phyloP scores from a whole-genome alignment of 2,113 vertebrate genomes.

The Casuarius casuarius region DNA sequence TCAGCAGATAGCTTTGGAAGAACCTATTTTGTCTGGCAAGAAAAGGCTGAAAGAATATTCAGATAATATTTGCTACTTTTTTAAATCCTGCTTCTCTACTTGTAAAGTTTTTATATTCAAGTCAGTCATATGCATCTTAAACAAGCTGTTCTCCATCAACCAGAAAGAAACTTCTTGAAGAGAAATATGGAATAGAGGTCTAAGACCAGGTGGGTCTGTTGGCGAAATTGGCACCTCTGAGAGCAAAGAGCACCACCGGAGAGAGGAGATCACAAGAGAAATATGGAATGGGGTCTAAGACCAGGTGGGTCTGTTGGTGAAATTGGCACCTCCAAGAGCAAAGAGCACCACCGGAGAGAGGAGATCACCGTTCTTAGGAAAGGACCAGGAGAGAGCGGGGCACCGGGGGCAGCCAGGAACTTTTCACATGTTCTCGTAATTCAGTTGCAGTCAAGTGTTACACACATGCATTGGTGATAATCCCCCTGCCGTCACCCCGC shows the following conservation, averaged over 20 bases:
- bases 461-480: background rate
- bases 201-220: too few relatives aligned
- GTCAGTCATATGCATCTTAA: background rate
- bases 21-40: background rate
- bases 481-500: background rate
- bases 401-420: background rate
- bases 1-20: accelerated
- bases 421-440: background rate
- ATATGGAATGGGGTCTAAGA: too few relatives aligned
- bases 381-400: background rate
- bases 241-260: too few relatives aligned
- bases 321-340: too few relatives aligned
- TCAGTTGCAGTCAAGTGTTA: background rate
- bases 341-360: too few relatives aligned
- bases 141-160: background rate
- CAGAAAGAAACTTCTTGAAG: background rate
- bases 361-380: background rate
- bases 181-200: background rate
- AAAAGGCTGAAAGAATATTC: background rate
- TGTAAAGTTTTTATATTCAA: background rate
- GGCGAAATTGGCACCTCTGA: too few relatives aligned
- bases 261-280: too few relatives aligned
- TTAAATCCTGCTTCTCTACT: background rate
- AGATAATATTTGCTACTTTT: background rate
- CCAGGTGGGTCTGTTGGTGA: too few relatives aligned